Base-by-base conservation (phyloP, 2,888 invertebrate genomes). In the Torymus tubicola region DNA sequence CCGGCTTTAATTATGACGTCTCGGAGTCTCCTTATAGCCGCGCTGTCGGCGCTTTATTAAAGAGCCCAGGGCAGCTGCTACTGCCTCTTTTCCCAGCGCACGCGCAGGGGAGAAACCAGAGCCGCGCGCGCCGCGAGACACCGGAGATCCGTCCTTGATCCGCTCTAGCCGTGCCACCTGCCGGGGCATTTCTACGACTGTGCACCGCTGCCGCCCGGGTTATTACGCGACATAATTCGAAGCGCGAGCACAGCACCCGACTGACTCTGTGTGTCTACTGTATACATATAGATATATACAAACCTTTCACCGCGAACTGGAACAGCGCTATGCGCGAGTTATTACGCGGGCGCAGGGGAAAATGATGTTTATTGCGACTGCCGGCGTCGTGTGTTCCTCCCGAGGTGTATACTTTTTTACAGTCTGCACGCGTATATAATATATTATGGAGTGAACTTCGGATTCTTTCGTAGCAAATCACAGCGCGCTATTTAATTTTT, bases 301-400 rank as follows among this genome's bases (percentile, higher is more conserved):
- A 65, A 78, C 78, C 78, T 78, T 78, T 78, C 78, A 78, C 78
- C 61, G 55, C n/a, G 53, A 78, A 70, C 68, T 71, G 53, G 65
- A 60, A 65, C 70, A 72, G 18, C 58, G n/a, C 50, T 11, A 8
- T 31, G 24, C 64, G 58, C 12, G 3, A 21, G 50, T 8, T 21
- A 50, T 42, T 42, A 8, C 42, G n/a, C 52, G 31, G 31, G 2
- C 2, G 16, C 16, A 24, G 58, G 31, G 74, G 5, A 21, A 57
- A 74, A 53, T 18, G 42, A 42, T 42, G 60, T 14, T 31, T 31
- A 18, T 50, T 65, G 18, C 63, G 24, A 42, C 42, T 42, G 42
- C 42, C 42, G 42, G 8, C 42, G 42, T 8, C 8, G 42, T n/a
- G 24, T 31, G 57, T 14, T 61, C 18, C 31, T 69, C 61, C 31